phyloP scores from a whole-genome alignment of 2,888 invertebrate species.

The Platynereis dumerilii region DNA sequence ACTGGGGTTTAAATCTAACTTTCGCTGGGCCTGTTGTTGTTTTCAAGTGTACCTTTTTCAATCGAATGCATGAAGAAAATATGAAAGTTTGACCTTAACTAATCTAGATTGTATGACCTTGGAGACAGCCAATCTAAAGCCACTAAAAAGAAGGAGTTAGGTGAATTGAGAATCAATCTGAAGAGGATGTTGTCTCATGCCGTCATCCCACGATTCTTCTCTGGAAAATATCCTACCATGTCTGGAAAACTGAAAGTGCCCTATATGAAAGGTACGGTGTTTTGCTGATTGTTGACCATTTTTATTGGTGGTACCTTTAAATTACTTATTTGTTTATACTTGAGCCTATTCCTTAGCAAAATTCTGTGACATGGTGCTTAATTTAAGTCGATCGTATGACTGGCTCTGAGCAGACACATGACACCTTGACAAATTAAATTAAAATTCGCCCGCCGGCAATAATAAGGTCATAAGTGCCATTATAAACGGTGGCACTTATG shows the following conservation, averaged over 20 bases:
- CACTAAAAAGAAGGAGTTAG: conserved; percentile 39
- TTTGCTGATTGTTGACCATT: not conserved
- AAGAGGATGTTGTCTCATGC: conserved; percentile 40
- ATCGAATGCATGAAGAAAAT: too few relatives aligned
- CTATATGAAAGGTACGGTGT: conserved; percentile 35
- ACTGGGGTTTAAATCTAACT: too few relatives aligned
- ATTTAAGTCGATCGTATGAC: not conserved
- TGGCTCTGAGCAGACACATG: not conserved
- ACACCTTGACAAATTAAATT: too few relatives aligned
- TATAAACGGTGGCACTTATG: too few relatives aligned
- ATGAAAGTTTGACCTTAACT: conserved; percentile 11
- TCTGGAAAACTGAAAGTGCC: conserved; percentile 48
- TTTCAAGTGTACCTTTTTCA: too few relatives aligned
- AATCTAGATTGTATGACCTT: conserved; percentile 30
- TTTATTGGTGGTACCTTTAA: too few relatives aligned
- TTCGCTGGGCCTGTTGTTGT: too few relatives aligned
- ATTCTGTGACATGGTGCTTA: not conserved
- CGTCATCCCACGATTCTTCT: conserved; percentile 33
- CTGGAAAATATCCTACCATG: conserved; percentile 57
- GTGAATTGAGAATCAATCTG: conserved; percentile 45
- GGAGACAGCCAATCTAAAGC: conserved; percentile 46
- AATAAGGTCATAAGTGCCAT: too few relatives aligned
- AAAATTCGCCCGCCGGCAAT: too few relatives aligned
- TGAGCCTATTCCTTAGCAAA: too few relatives aligned
- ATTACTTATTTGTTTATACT: too few relatives aligned